Base-by-base conservation (phyloP, 2,113 vertebrate species). In the Odontesthes bonariensis region DNA sequence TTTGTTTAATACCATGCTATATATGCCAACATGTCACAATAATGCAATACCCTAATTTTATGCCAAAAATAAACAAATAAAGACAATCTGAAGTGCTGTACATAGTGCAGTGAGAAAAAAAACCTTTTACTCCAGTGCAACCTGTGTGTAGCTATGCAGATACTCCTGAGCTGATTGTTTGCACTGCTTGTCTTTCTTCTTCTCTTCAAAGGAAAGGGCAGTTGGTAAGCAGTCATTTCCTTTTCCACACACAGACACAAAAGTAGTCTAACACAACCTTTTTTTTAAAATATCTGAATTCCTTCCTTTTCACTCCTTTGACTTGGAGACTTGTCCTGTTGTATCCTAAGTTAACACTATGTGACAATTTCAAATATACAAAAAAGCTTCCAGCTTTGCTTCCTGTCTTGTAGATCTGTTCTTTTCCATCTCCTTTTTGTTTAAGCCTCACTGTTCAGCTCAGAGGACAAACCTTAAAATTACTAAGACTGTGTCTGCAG, bases 401-500 rank as follows among this genome's bases (percentile, higher is more conserved):
- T 63, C 40, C 80, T 62, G 19, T 42, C 12, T 31, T 31, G 38
- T 56, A 56, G 70, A 82, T 27, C 11, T 27, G 40, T 73, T 5
- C 44, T 51, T 76, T 66, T 64, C 16, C 35, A 9, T 47, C n/a
- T 63, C 16, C 19, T 35, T 75, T 62, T 27, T 51, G 9, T 33
- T 42, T 13, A 44, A 19, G 1, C 23, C 7, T 72, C n/a, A 55
- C 71, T 59, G 75, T 85, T 66, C 62, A 58, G 67, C 68, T 82
- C 68, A 47, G 27, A 5, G 55, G 31, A n/a, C 17, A 56, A 66
- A 57, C 77, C 42, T 78, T 11, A 17, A 22, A 84, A 64, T 35
- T 78, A 56, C 62, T 44, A 54, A 66, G 49, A 80, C 64, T 59
- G 80, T 42, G 69, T 77, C 71, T 71, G 63, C 33, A 57, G 20